These are phyloP conservation scores for Cirrhinus molitorella DNA, from an alignment of 2,797 vertebrate species.

Conservation along the genomic window DNA sequence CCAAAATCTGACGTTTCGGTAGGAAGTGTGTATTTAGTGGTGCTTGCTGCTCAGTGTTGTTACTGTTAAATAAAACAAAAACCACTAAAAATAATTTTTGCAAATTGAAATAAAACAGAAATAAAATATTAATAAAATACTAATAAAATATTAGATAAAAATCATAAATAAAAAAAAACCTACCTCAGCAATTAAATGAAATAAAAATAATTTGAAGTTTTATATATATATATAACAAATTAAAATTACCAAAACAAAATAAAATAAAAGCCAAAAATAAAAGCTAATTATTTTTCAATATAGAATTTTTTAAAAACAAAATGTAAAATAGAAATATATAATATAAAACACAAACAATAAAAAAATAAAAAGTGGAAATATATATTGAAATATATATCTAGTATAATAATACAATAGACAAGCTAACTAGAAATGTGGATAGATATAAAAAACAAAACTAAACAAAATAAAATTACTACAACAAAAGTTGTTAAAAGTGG, in stretches of 20 bases:
- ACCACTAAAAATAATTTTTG: background rate
- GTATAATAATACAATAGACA: background rate
- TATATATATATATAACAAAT: too few relatives aligned
- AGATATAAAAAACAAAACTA: background rate
- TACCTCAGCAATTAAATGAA: background rate
- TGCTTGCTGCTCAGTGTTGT: background rate
- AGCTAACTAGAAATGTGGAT: background rate
- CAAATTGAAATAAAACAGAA: background rate
- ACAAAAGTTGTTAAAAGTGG: too few relatives aligned
- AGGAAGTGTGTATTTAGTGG: background rate
- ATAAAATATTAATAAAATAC: background rate
- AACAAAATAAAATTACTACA: too few relatives aligned
- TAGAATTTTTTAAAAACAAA: too few relatives aligned
- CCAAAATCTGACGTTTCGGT: background rate
- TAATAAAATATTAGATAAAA: background rate
- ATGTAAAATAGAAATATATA: too few relatives aligned
- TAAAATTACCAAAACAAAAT: too few relatives aligned
- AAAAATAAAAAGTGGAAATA: background rate
- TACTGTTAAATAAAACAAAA: background rate
- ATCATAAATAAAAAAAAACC: background rate
- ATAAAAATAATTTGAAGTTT: too few relatives aligned
- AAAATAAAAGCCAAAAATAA: too few relatives aligned
- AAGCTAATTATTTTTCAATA: too few relatives aligned
- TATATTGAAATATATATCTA: background rate
- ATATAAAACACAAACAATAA: too few relatives aligned